Conservation (phyloP, 2,113 vertebrate species). For the Sminthopsis crassicaudata region DNA sequence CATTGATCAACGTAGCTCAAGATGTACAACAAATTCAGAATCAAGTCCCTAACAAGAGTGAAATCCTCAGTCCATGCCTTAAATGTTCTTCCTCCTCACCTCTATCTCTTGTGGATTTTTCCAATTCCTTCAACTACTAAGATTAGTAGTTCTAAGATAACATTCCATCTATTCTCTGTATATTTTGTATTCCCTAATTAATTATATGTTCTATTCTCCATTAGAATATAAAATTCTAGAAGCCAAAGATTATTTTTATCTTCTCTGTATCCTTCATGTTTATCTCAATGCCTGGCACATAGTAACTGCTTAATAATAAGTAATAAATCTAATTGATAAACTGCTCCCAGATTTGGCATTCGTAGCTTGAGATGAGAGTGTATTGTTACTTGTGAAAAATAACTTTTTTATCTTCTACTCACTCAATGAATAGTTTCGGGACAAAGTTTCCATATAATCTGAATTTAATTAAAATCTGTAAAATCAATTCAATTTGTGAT, state of each 20-base stretch:
- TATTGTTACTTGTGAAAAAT: neutral
- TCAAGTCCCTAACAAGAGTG: neutral
- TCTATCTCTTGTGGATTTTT: neutral
- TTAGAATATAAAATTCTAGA: neutral
- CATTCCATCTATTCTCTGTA: neutral
- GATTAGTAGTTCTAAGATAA: neutral
- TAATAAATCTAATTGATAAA: neutral
- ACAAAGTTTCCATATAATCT: neutral
- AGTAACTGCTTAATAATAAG: neutral
- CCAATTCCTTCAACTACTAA: neutral
- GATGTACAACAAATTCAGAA: neutral
- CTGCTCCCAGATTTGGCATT: neutral
- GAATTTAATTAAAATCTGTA: neutral
- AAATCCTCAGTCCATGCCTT: neutral
- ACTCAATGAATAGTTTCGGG: neutral
- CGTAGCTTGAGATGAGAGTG: neutral
- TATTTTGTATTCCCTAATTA: neutral
- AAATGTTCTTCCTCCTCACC: neutral
- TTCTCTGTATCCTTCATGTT: neutral
- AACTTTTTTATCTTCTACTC: neutral
- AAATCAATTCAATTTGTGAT: neutral
- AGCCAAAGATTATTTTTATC: neutral
- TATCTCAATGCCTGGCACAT: neutral
- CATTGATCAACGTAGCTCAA: neutral
- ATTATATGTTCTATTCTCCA: neutral